Conservation (phyloP, 2,888 invertebrate genomes). For the Cyrtodaria siliqua region DNA sequence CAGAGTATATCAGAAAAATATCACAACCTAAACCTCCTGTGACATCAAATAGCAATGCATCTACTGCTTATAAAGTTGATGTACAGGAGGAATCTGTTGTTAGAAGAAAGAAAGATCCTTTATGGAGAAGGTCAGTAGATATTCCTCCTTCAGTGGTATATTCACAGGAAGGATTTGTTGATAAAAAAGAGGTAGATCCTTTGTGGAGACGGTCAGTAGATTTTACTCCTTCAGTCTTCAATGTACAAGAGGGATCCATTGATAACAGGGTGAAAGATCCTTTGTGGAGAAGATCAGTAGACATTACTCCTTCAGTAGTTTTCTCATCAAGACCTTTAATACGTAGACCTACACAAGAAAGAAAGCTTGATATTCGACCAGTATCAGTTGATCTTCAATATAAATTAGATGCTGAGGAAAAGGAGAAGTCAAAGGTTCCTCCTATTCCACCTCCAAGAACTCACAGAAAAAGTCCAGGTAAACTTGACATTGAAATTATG, state of each 20-base stretch:
- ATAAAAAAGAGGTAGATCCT: background rate
- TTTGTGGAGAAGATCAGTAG: background rate
- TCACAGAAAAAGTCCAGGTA: conserved; percentile 4
- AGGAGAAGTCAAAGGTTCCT: conserved; percentile 6
- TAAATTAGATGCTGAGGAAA: conserved; percentile 9
- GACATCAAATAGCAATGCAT: background rate
- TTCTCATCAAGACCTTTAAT: conserved; percentile 36
- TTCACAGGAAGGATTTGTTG: background rate
- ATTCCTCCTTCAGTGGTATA: background rate
- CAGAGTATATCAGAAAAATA: conserved; percentile 54
- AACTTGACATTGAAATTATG: conserved; percentile 29
- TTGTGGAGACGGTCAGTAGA: background rate
- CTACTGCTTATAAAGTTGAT: no score
- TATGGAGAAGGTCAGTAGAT: no score
- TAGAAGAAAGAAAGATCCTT: no score
- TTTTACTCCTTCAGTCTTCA: conserved; percentile 31
- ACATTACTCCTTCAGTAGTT: conserved; percentile 40
- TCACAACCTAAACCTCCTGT: conserved; percentile 26
- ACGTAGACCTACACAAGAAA: conserved; percentile 24
- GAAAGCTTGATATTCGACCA: conserved; percentile 36
- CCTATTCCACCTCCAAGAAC: conserved; percentile 22
- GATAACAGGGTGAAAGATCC: background rate
- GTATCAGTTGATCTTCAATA: conserved; percentile 41
- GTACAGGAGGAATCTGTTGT: no score
- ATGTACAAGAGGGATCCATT: background rate